phyloP scores from a whole-genome alignment of 1,140 invertebrate genomes.

The Potamilus streckersoni region DNA sequence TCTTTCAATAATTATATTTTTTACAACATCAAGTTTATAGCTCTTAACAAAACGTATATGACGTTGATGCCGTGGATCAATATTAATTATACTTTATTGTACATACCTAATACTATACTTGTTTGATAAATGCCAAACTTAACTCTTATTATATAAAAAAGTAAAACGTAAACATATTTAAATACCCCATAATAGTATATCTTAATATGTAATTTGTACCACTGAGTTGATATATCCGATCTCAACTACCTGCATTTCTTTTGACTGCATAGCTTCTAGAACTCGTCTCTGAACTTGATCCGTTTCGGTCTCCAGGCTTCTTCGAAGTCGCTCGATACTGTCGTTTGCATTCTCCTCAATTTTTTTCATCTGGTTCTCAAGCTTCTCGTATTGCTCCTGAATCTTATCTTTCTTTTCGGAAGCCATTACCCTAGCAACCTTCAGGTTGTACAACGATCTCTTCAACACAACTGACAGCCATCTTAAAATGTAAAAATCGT shows the following conservation, averaged over 20 bases:
- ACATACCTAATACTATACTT: too few species aligned
- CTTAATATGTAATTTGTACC: too few species aligned
- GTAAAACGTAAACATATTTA: too few species aligned
- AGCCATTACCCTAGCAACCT: conserved; percentile 25
- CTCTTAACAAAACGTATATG: too few species aligned
- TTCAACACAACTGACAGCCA: conserved; percentile 25
- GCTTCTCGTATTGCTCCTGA: conserved; percentile 9
- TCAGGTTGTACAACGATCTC: conserved; percentile 15
- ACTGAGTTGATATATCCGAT: too few species aligned
- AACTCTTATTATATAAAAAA: too few species aligned
- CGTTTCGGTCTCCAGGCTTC: conserved; percentile 11
- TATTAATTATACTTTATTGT: too few species aligned
- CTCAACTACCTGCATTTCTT: not conserved
- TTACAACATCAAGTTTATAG: too few species aligned
- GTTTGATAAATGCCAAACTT: too few species aligned
- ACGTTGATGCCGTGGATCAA: too few species aligned
- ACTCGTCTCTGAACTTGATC: conserved; percentile 9
- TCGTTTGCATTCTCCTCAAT: conserved; percentile 10
- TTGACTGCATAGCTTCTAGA: conserved; percentile 13
- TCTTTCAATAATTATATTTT: too few species aligned
- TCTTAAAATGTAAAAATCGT: not conserved
- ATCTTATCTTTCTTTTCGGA: conserved; percentile 25
- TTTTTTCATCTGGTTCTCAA: conserved; percentile 12
- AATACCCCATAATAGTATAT: too few species aligned
- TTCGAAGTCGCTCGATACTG: conserved; percentile 16